Evolutionary conservation across 37 sponge, comb jelly and placozoan genomes (phyloP), one percentile per base, ranked within the genome.

Genomic region (Mnemiopsis leidyi): DNA sequence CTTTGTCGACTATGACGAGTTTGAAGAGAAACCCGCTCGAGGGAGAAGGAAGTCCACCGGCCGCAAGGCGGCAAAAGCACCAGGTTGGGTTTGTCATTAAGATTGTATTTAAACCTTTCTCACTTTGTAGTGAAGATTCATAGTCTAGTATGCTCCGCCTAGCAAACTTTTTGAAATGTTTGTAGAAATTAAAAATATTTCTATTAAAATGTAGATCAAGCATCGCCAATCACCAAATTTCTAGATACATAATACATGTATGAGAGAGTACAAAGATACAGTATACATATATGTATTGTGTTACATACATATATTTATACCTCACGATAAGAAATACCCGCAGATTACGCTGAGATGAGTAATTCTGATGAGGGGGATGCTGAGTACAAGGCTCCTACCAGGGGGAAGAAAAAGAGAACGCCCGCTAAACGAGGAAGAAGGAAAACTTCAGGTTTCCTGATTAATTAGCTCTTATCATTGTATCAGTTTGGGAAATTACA

Each of bases 1-100:
- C 61, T 85, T 85, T 29, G 90, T 85, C 0, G 90, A 85, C n/a
- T 35, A 23, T 32, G 90, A 85, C 35, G 90, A 85, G 26, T 25
- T 85, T 16, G 90, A 85, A 9, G 38, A 77, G 33, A 48, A 48
- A 13, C 79, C 79, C 36, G 3, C 73, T 7, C 30, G 79, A 5
- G 20, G 20, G 9, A 28, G 36, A 18, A 77, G 79, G 79, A 77
- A 77, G 18, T 31, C 35, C 1, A 31, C 79, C 36, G 90, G 90
- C 38, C 90, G 90, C 24, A 85, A 26, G 29, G 7, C 37, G 2
- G 35, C 90, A n/a, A 85, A 85, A 37, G 23, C 24, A 40, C 38
- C 90, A 85, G 79, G 79, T 77, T 71, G 23, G 25, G 73, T 3
- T n/a, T n/a, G n/a, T n/a, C n/a, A n/a, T n/a, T n/a, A n/a, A n/a